phyloP scores from a whole-genome alignment of 2,888 invertebrate species.

The Oligia fasciuncula region DNA sequence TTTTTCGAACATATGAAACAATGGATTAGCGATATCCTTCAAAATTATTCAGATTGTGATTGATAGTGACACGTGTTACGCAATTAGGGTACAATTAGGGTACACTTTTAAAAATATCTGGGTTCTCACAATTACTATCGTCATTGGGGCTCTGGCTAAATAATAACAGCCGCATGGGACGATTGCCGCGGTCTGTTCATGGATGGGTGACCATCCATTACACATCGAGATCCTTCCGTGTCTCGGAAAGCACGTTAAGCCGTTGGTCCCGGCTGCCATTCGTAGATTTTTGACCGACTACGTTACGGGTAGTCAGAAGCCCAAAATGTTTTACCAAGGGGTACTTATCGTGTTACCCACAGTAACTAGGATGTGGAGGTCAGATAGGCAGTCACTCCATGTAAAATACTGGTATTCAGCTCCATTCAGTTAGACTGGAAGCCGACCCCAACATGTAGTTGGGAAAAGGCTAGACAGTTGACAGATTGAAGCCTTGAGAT shows the following conservation, averaged over 20 bases:
- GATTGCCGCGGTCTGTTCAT: background rate
- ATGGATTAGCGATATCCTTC: no score
- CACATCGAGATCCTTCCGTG: background rate
- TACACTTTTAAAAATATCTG: no score
- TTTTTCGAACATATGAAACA: no score
- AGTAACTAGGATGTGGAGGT: background rate
- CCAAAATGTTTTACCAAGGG: background rate
- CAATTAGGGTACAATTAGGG: no score
- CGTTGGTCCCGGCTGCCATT: background rate
- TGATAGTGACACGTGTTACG: no score
- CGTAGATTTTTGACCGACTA: background rate
- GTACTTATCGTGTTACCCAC: background rate
- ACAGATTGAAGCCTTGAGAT: background rate
- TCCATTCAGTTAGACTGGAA: background rate
- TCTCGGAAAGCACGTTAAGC: background rate
- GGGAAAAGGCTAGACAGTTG: background rate
- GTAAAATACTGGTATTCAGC: background rate
- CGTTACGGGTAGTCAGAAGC: background rate
- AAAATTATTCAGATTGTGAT: no score
- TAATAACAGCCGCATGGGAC: background rate
- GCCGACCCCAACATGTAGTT: background rate
- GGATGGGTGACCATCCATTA: background rate
- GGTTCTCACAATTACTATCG: background rate
- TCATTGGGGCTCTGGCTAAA: background rate
- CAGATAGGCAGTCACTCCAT: background rate